Conservation (phyloP, 2,113 vertebrate genomes). For the Rhagologus leucostigma region DNA sequence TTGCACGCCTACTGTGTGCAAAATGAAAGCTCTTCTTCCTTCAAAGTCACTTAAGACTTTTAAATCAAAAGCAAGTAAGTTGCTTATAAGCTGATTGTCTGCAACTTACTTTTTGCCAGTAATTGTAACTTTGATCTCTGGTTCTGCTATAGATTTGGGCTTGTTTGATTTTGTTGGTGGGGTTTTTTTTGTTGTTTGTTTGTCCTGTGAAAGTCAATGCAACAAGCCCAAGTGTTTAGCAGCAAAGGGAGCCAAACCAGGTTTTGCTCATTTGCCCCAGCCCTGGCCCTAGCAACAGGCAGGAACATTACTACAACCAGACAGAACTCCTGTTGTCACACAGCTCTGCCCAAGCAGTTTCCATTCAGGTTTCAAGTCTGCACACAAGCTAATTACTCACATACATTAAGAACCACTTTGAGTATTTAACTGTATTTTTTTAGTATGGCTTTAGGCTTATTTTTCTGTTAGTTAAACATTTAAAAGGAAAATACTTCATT, state of each 20-base stretch:
- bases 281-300: neutral
- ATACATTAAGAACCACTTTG: neutral
- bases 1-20: neutral
- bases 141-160: neutral
- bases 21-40: slow-evolving; percentile 12
- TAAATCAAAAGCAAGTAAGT: neutral
- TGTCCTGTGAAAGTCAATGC: neutral
- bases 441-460: slow-evolving; percentile 5
- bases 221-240: neutral
- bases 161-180: neutral
- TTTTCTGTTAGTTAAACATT: neutral
- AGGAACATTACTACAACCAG: neutral
- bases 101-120: neutral
- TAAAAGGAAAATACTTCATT: slow-evolving; percentile 7
- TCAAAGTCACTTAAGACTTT: neutral
- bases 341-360: neutral
- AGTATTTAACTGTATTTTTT: neutral
- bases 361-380: neutral
- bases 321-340: neutral
- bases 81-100: neutral
- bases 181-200: neutral
- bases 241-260: neutral
- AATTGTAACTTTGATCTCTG: neutral
- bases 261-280: neutral
- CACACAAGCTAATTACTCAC: neutral